Percentiles rank a stretch among this genome's conserved stretches.
These are phyloP conservation scores for Pachyseris speciosa DNA, from an alignment of 64 coral and sea anemone species.

Conservation along the genomic window DNA sequence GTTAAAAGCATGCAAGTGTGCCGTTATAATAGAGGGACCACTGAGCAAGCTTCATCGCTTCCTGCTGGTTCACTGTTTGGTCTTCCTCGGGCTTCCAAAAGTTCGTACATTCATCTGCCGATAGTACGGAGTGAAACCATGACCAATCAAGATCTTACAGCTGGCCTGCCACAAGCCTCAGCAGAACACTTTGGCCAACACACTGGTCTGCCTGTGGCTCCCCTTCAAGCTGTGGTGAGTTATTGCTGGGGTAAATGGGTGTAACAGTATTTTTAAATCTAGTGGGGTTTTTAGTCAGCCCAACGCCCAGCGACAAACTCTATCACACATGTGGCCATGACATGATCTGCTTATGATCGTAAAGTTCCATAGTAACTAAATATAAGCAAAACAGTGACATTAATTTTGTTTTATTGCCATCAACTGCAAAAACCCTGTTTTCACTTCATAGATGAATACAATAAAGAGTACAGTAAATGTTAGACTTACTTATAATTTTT, in stretches of 20 bases:
- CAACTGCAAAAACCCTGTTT: too few species aligned
- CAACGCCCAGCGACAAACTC: too few species aligned
- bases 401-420: too few species aligned
- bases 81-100: conserved; percentile 53
- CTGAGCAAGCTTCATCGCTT: conserved; percentile 61
- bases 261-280: too few species aligned
- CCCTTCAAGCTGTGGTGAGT: conserved; percentile 85
- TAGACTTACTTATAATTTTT: too few species aligned
- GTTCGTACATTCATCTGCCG: conserved; percentile 71
- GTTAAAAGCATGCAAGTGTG: conserved; percentile 98
- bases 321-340: too few species aligned
- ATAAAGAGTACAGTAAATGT: too few species aligned
- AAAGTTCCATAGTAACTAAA: too few species aligned
- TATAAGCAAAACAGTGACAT: too few species aligned
- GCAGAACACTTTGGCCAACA: conserved; percentile 68
- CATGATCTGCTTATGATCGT: too few species aligned
- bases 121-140: conserved; percentile 63
- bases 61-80: conserved; percentile 63
- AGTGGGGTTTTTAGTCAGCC: too few species aligned
- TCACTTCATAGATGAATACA: too few species aligned
- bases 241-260: not conserved
- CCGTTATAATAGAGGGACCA: conserved; percentile 70
- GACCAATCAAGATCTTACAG: conserved; percentile 50
- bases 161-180: conserved; percentile 45
- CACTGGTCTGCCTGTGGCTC: conserved; percentile 48